phyloP scores from a whole-genome alignment of 2,113 vertebrate genomes.

The Eulemur macaco region DNA sequence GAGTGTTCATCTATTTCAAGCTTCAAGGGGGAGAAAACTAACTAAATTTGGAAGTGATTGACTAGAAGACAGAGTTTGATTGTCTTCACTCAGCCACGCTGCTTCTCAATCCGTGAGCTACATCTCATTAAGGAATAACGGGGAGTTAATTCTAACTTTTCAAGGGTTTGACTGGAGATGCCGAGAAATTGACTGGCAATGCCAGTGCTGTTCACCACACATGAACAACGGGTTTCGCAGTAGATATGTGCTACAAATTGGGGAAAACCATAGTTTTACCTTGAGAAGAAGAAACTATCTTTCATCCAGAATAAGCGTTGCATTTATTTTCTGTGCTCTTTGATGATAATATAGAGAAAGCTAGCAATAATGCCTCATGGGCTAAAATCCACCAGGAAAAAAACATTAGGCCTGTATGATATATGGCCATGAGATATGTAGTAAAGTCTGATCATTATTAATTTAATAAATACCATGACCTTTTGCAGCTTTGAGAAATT shows the following conservation, averaged over 20 bases:
- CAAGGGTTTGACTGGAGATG: neutral
- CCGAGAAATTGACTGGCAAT: neutral
- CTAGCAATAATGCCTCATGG: neutral
- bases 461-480: neutral
- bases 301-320: neutral
- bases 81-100: neutral
- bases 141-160: neutral
- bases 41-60: neutral
- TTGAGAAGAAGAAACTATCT: neutral
- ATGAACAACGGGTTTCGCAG: neutral
- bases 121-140: neutral
- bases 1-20: neutral
- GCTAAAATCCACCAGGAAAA: neutral
- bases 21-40: neutral
- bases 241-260: neutral
- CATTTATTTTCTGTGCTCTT: neutral
- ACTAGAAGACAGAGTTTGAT: neutral
- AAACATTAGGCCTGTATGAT: neutral
- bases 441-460: neutral
- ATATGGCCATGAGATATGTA: neutral
- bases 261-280: neutral
- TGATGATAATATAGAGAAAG: neutral
- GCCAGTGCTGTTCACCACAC: neutral
- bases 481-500: neutral
- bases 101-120: neutral